A percentile compares a stretch with the other conserved stretches of the same genome.
Evolutionary conservation across 2,888 invertebrate species (phyloP).

Genomic region (Rhamnusium bicolor): DNA sequence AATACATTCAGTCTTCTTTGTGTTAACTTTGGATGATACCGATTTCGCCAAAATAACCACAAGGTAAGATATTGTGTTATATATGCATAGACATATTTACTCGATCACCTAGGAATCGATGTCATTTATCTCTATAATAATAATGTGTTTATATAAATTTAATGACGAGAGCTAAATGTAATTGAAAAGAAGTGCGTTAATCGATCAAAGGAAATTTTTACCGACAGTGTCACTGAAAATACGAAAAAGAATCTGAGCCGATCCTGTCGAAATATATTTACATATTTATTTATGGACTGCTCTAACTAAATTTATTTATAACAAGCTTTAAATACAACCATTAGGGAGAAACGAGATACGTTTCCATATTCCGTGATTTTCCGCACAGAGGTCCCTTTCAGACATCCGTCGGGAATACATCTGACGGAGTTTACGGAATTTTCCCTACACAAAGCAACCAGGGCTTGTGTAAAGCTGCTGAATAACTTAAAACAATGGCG

Average conservation of each 20-base stretch:
- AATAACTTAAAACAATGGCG: slow-evolving; percentile 21
- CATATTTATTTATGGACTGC: not conserved
- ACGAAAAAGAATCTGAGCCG: not conserved
- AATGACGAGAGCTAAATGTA: too few species aligned
- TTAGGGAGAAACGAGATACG: not conserved
- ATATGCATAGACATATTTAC: too few species aligned
- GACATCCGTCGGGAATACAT: not conserved
- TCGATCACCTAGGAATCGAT: too few species aligned
- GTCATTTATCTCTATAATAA: too few species aligned
- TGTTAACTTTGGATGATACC: too few species aligned
- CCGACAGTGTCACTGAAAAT: not conserved
- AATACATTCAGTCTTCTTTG: too few species aligned
- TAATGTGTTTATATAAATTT: too few species aligned
- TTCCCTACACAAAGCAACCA: not conserved
- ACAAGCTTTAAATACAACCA: not conserved
- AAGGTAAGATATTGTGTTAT: too few species aligned
- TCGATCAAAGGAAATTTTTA: too few species aligned
- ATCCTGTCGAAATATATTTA: not conserved
- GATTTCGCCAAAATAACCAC: too few species aligned
- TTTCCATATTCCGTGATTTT: not conserved
- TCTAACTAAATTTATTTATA: not conserved
- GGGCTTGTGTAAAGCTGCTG: slow-evolving; percentile 2
- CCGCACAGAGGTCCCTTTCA: not conserved
- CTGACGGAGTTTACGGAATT: not conserved
- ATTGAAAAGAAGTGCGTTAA: not conserved